These are phyloP conservation scores for Aurelia sp. DNA, from an alignment of 30 jellyfish, hydroid and myxozoan genomes.

Conservation along the genomic window DNA sequence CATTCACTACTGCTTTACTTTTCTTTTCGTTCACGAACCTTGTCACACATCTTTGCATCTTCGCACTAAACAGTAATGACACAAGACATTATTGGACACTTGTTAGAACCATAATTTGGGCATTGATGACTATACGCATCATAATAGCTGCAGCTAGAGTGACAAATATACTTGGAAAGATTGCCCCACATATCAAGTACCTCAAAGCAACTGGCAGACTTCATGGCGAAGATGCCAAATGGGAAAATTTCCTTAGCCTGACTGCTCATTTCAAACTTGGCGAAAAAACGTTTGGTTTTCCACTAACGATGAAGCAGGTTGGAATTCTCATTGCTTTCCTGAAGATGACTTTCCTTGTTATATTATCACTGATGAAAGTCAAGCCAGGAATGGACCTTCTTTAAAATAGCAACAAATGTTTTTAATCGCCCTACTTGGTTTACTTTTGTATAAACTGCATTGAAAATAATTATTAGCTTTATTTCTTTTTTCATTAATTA, in stretches of 20 bases:
- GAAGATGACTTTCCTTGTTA: conserved; percentile 79
- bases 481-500: no score
- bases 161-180: conserved; percentile 67
- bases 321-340: conserved; percentile 75
- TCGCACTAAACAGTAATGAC: conserved; percentile 32
- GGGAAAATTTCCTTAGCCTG: conserved; percentile 72
- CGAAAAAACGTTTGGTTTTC: conserved; percentile 80
- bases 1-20: conserved; percentile 72
- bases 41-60: conserved; percentile 66
- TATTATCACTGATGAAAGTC: conserved; percentile 66
- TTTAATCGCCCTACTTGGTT: no score
- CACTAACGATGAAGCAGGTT: conserved; percentile 74
- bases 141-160: conserved; percentile 74
- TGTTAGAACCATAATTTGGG: conserved; percentile 71
- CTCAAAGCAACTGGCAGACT: conserved; percentile 74
- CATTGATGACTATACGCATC: conserved; percentile 71
- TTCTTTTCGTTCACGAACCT: conserved; percentile 80
- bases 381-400: neutral
- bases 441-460: no score
- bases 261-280: conserved; percentile 64
- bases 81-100: conserved; percentile 72
- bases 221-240: conserved; percentile 53
- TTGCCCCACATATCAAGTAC: conserved; percentile 77
- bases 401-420: no score
- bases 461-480: no score